Conservation (phyloP, 2,888 invertebrate species). For the Clitarchus hookeri region DNA sequence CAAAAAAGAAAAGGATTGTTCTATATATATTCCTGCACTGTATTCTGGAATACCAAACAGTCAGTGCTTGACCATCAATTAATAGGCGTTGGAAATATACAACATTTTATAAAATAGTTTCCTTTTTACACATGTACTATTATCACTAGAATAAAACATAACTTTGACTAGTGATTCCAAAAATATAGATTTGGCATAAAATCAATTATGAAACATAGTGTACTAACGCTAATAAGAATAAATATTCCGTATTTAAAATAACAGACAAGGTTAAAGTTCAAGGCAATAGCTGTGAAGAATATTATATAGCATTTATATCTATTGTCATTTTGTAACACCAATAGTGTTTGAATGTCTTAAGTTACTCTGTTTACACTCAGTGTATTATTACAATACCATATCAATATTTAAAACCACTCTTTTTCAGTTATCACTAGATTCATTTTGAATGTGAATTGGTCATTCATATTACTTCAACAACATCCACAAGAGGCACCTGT, state of each 20-base stretch:
- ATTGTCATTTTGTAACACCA: slow-evolving; percentile 14
- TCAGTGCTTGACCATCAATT: background rate
- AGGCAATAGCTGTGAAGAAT: slow-evolving; percentile 14
- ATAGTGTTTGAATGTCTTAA: slow-evolving; percentile 2
- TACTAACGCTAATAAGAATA: slow-evolving; percentile 9
- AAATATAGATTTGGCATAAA: slow-evolving; percentile 14
- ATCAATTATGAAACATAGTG: slow-evolving; percentile 7
- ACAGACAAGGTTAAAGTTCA: slow-evolving; percentile 14
- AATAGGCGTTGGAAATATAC: background rate
- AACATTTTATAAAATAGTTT: background rate
- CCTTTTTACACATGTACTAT: background rate
- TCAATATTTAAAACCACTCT: background rate
- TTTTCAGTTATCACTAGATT: slow-evolving; percentile 3
- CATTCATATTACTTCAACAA: slow-evolving; percentile 21
- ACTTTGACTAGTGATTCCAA: background rate
- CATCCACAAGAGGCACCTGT: slow-evolving; percentile 25
- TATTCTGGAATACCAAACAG: too few relatives aligned
- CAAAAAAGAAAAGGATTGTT: too few relatives aligned
- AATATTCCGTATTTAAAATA: slow-evolving; percentile 8
- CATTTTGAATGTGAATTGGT: slow-evolving; percentile 20
- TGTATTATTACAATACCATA: slow-evolving; percentile 14
- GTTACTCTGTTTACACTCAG: background rate
- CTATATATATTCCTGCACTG: too few relatives aligned
- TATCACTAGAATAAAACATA: slow-evolving; percentile 8
- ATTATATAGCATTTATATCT: slow-evolving; percentile 14